Percentiles rank a stretch among this genome's conserved stretches.
These are phyloP conservation scores for Picathartes gymnocephalus DNA, from an alignment of 2,113 vertebrate species.

Conservation along the genomic window DNA sequence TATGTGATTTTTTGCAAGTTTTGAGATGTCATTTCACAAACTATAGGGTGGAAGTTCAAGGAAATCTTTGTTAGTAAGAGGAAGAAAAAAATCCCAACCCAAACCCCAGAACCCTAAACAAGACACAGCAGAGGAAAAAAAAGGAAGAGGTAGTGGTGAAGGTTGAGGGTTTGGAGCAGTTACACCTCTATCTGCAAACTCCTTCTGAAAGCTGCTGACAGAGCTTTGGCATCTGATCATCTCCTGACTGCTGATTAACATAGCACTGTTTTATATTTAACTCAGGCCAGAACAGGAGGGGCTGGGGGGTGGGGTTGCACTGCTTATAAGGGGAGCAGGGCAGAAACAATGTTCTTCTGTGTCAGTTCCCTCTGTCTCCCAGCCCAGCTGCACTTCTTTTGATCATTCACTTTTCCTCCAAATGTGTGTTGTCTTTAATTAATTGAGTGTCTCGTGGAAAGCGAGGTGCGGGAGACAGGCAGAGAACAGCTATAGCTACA, in stretches of 20 bases:
- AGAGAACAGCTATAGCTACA: constrained; percentile 26
- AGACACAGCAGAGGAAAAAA: not conserved
- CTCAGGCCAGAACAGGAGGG: constrained; percentile 61
- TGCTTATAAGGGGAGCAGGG: constrained; percentile 56
- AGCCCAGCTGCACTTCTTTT: constrained; percentile 8
- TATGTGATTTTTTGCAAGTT: constrained; percentile 3
- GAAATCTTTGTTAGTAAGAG: not conserved
- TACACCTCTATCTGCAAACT: constrained; percentile 47
- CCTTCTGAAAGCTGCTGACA: constrained; percentile 70
- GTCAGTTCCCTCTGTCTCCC: not conserved
- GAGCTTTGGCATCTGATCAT: constrained; percentile 61
- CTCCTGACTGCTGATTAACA: constrained; percentile 75
- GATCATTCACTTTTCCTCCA: not conserved
- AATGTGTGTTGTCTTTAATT: constrained; percentile 29
- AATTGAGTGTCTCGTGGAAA: constrained; percentile 1
- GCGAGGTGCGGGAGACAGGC: not conserved
- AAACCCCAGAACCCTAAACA: not conserved
- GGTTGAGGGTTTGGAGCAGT: constrained; percentile 36
- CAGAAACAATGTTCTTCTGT: constrained; percentile 40
- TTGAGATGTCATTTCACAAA: not conserved
- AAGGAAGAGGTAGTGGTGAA: constrained; percentile 41
- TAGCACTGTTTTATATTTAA: constrained; percentile 83
- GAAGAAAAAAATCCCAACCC: not conserved
- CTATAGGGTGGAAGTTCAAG: not conserved
- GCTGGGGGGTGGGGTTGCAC: constrained; percentile 33